Evolutionary conservation across 1,140 invertebrate species (phyloP).

Genomic region (Asobara japonica): DNA sequence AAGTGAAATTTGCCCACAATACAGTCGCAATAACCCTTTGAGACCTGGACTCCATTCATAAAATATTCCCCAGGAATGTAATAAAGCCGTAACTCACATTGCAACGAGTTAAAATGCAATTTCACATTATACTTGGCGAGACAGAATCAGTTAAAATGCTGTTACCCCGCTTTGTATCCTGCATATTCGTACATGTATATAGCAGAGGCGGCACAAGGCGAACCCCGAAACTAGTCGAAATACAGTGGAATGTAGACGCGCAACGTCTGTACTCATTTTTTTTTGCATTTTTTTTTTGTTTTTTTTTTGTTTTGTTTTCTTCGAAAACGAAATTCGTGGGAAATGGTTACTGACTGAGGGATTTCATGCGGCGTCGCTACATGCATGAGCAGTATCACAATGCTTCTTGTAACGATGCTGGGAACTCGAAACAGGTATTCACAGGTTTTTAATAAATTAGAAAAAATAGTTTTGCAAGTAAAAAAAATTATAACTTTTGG

Average conservation of each 20-base stretch:
- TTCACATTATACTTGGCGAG: slow-evolving; percentile 1
- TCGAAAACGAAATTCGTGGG: too few species aligned
- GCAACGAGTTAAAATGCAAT: neutral
- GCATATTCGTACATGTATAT: neutral
- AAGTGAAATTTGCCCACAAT: neutral
- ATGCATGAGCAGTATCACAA: too few species aligned
- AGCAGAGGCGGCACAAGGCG: neutral
- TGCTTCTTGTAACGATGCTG: too few species aligned
- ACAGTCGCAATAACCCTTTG: neutral
- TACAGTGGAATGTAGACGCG: neutral
- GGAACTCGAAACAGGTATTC: too few species aligned
- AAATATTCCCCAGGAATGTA: neutral
- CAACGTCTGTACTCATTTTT: neutral
- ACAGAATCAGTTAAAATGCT: neutral
- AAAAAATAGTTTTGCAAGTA: too few species aligned
- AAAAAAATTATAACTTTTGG: too few species aligned
- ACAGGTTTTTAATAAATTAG: too few species aligned
- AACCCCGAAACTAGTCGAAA: neutral
- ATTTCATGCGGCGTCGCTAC: too few species aligned
- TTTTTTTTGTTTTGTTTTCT: too few species aligned
- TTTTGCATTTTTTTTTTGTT: too few species aligned
- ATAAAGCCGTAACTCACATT: neutral
- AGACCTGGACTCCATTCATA: neutral
- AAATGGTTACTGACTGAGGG: too few species aligned
- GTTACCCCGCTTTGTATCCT: neutral